phyloP scores from a whole-genome alignment of 30 jellyfish, hydroid and myxozoan species.

The Euphysa ruthae region DNA sequence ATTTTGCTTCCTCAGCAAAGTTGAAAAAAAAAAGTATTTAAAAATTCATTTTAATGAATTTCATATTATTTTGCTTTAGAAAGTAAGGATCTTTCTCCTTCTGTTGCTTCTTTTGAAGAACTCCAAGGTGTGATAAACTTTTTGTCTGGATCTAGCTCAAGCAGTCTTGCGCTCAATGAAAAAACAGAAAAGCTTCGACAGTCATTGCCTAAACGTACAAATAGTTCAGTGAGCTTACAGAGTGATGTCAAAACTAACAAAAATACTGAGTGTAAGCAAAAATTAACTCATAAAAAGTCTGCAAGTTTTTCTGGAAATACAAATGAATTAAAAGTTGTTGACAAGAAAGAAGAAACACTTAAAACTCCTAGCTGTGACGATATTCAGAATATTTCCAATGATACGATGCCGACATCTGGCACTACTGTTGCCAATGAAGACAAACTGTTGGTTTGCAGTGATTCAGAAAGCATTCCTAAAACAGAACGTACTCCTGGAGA shows the following conservation, averaged over 20 bases:
- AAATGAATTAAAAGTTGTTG: not conserved
- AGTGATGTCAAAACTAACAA: constrained; percentile 7
- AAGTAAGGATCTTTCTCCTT: constrained; percentile 45
- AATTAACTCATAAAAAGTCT: constrained; percentile 24
- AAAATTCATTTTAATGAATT: too few species aligned
- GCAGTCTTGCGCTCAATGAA: constrained; percentile 65
- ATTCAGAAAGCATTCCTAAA: not conserved
- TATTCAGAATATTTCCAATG: not conserved
- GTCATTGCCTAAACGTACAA: constrained; percentile 13
- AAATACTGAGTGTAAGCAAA: constrained; percentile 8
- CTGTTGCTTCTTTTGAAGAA: constrained; percentile 95
- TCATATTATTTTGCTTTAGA: too few species aligned
- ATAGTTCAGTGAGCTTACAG: constrained; percentile 17
- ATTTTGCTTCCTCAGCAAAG: too few species aligned
- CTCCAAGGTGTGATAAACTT: constrained; percentile 92
- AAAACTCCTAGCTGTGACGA: constrained; percentile 2
- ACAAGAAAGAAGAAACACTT: constrained; percentile 4
- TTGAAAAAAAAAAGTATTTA: too few species aligned
- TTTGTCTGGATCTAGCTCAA: constrained; percentile 86
- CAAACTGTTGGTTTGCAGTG: too few species aligned
- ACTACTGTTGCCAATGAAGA: not conserved
- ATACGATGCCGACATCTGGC: not conserved
- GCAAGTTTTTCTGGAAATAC: constrained; percentile 36
- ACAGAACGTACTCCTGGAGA: constrained; percentile 46
- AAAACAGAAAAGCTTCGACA: constrained; percentile 27